These are phyloP conservation scores for Colletes collaris DNA, from an alignment of 2,888 invertebrate genomes.

Conservation along the genomic window DNA sequence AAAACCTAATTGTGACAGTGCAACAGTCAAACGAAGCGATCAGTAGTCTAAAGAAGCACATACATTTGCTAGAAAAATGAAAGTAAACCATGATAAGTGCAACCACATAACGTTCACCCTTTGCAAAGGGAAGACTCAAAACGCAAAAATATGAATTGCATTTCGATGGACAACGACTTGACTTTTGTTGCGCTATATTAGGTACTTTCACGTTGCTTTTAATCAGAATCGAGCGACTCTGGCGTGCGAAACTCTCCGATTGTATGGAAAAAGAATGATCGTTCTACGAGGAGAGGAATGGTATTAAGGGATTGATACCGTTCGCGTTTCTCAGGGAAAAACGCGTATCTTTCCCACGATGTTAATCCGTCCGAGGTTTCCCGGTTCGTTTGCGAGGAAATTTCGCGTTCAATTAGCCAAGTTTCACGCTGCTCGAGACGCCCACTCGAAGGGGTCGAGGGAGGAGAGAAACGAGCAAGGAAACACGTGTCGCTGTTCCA, in stretches of 20 bases:
- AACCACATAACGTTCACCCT: no score
- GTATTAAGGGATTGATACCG: background rate
- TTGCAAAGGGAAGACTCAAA: no score
- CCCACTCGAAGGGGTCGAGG: slow-evolving; percentile 33
- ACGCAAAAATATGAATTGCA: no score
- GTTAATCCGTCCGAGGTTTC: slow-evolving; percentile 23
- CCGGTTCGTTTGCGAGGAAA: slow-evolving; percentile 59
- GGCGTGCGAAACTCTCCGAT: slow-evolving; percentile 6
- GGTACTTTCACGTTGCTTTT: no score
- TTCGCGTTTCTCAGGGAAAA: slow-evolving; percentile 6
- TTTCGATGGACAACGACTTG: no score
- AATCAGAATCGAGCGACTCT: no score
- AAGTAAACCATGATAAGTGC: no score
- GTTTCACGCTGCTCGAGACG: slow-evolving; percentile 41
- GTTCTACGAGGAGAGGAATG: background rate
- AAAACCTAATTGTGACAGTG: no score
- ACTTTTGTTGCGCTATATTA: no score
- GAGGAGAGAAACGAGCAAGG: slow-evolving; percentile 45
- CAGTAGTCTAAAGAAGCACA: no score
- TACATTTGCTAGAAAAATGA: no score
- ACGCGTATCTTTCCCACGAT: slow-evolving; percentile 41
- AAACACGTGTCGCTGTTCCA: slow-evolving; percentile 66
- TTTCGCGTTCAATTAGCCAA: slow-evolving; percentile 64
- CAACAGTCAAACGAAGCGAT: no score
- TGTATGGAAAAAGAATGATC: background rate